Conservation (phyloP, 2,888 invertebrate species). For the Plusia festucae region DNA sequence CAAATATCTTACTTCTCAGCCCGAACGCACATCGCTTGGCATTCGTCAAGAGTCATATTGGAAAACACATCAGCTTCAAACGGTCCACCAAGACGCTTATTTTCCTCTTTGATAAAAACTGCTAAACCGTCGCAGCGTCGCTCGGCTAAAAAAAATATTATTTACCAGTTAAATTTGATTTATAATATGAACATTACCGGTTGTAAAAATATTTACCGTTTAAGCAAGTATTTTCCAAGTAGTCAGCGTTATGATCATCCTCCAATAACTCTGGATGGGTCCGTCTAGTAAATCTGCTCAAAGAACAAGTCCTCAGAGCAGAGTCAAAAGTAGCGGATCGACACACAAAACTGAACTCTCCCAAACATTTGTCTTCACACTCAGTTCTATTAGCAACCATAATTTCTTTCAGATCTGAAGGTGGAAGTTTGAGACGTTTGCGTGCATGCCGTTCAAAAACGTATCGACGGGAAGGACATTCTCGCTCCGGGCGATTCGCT, state of each 20-base stretch:
- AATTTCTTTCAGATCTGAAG: slow-evolving; percentile 95
- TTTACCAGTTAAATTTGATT: background rate
- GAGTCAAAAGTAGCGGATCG: slow-evolving; percentile 96
- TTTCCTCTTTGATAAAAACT: slow-evolving; percentile 97
- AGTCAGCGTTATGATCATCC: slow-evolving; percentile 96
- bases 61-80: slow-evolving; percentile 96
- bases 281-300: slow-evolving; percentile 95
- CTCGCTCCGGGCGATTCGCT: slow-evolving; percentile 95
- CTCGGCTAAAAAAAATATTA: slow-evolving; percentile 90
- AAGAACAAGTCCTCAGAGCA: slow-evolving; percentile 93
- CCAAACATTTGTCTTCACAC: slow-evolving; percentile 96
- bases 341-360: slow-evolving; percentile 96
- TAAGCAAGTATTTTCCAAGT: slow-evolving; percentile 96
- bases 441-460: slow-evolving; percentile 96
- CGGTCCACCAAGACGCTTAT: slow-evolving; percentile 95
- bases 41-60: slow-evolving; percentile 96
- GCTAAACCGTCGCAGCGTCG: slow-evolving; percentile 95
- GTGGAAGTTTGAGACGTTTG: slow-evolving; percentile 94
- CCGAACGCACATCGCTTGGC: slow-evolving; percentile 95
- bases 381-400: slow-evolving; percentile 96
- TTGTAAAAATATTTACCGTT: slow-evolving; percentile 90
- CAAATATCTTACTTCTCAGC: slow-evolving; percentile 93
- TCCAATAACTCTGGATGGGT: slow-evolving; percentile 95
- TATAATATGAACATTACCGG: slow-evolving; percentile 5
- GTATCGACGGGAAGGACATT: slow-evolving; percentile 96